Conservation (phyloP, 2,113 vertebrate species). For the Chionomys nivalis region DNA sequence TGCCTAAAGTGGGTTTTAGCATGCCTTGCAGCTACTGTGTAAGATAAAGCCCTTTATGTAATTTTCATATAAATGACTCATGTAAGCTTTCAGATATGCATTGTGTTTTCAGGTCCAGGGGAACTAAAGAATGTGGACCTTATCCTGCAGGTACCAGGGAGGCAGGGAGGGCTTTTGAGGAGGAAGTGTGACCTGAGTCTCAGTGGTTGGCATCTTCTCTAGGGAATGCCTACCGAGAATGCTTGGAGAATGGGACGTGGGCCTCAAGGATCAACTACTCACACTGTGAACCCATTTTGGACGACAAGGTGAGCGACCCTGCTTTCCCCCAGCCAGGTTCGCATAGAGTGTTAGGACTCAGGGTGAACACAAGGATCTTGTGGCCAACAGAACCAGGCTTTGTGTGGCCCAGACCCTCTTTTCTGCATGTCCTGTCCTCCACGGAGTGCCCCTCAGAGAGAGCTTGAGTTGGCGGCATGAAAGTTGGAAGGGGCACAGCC, state of each 20-base stretch:
- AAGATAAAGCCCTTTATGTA: not conserved
- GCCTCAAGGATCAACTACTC: constrained; percentile 97
- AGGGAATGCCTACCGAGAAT: constrained; percentile 97
- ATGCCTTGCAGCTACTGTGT: not conserved
- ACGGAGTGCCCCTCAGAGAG: not conserved
- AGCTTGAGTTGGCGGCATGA: not conserved
- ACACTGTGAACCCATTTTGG: constrained; percentile 96
- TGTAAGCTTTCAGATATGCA: not conserved
- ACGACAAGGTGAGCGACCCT: constrained; percentile 91
- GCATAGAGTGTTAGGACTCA: not conserved
- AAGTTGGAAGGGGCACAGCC: not conserved
- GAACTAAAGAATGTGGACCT: not conserved
- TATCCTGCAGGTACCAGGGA: not conserved
- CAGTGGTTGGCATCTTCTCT: not conserved
- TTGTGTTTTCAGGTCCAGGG: not conserved
- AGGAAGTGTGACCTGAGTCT: not conserved
- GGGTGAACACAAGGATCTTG: not conserved
- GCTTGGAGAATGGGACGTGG: constrained; percentile 97
- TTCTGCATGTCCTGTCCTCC: not conserved
- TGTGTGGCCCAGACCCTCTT: not conserved
- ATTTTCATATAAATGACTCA: not conserved
- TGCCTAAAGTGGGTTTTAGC: not conserved
- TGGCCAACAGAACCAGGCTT: not conserved
- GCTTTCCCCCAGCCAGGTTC: not conserved
- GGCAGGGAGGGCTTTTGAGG: constrained; percentile 7